A percentile compares a stretch with the other conserved stretches of the same genome.
Conservation (phyloP, 1,140 invertebrate species). For the Maconellicoccus hirsutus region DNA sequence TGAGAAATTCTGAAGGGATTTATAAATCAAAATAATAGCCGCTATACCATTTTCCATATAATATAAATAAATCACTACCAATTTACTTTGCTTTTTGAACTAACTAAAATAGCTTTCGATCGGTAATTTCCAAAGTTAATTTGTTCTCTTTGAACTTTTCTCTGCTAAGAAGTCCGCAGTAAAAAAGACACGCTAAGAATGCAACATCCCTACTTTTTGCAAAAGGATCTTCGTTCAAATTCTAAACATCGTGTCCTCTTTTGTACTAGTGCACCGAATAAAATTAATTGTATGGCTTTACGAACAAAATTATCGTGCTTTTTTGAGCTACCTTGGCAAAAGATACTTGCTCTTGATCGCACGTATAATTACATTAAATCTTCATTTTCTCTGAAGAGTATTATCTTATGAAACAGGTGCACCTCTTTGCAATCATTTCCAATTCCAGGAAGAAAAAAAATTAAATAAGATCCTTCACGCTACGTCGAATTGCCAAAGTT, state of each 20-base stretch:
- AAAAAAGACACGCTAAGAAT: background rate
- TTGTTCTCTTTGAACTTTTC: background rate
- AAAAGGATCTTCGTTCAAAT: background rate
- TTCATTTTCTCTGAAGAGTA: no score
- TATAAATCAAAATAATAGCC: slow-evolving; percentile 5
- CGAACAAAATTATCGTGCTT: background rate
- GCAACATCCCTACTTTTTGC: background rate
- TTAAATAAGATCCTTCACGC: no score
- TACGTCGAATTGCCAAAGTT: no score
- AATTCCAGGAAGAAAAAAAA: background rate
- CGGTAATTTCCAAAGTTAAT: background rate
- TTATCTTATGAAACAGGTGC: background rate
- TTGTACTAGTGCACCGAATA: background rate
- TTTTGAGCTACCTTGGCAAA: background rate
- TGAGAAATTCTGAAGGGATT: slow-evolving; percentile 2
- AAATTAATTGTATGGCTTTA: background rate
- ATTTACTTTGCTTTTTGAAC: background rate
- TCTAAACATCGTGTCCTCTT: background rate
- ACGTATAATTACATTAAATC: background rate
- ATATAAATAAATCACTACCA: background rate
- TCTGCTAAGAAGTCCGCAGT: background rate
- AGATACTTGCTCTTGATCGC: background rate
- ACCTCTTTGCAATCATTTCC: background rate
- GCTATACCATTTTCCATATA: background rate
- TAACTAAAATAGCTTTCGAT: background rate